Conservation (phyloP, 2,797 vertebrate genomes). For the Centroberyx gerrardi region DNA sequence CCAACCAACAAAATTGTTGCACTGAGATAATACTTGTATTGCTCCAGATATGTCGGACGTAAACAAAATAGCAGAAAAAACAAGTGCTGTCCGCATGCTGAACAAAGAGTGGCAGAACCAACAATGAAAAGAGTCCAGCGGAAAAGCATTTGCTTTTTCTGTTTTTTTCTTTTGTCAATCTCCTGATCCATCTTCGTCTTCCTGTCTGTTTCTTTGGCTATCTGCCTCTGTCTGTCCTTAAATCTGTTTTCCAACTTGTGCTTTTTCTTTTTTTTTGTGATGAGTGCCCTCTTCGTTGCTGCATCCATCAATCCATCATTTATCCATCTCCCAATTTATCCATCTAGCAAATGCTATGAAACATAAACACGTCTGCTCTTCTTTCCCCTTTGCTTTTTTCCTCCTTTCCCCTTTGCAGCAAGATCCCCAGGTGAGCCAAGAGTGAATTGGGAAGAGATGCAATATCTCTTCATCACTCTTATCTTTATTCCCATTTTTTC, state of each 20-base stretch:
- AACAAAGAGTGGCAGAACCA: slow-evolving; percentile 31
- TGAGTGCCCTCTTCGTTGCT: slow-evolving; percentile 36
- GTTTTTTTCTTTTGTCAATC: slow-evolving; percentile 40
- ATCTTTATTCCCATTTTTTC: slow-evolving; percentile 33
- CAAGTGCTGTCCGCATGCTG: slow-evolving; percentile 58
- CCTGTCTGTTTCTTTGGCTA: slow-evolving; percentile 45
- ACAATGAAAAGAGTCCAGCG: slow-evolving; percentile 6
- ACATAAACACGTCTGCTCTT: neutral
- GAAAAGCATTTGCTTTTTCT: slow-evolving; percentile 71
- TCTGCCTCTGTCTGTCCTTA: slow-evolving; percentile 30
- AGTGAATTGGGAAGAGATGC: slow-evolving; percentile 64
- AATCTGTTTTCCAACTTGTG: slow-evolving; percentile 14
- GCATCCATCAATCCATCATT: slow-evolving; percentile 27
- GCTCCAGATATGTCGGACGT: neutral
- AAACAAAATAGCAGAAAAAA: slow-evolving; percentile 54
- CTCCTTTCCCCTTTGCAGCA: slow-evolving; percentile 74
- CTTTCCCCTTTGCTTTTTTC: slow-evolving; percentile 56
- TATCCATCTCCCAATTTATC: slow-evolving; percentile 20
- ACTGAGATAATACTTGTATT: neutral
- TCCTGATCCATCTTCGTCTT: slow-evolving; percentile 19
- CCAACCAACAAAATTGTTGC: slow-evolving; percentile 15
- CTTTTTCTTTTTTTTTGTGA: slow-evolving; percentile 24
- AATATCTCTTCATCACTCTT: slow-evolving; percentile 59
- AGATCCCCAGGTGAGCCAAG: slow-evolving; percentile 85
- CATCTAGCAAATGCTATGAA: slow-evolving; percentile 2